phyloP scores from a whole-genome alignment of 1,140 invertebrate species.

The Phthorimaea operculella region DNA sequence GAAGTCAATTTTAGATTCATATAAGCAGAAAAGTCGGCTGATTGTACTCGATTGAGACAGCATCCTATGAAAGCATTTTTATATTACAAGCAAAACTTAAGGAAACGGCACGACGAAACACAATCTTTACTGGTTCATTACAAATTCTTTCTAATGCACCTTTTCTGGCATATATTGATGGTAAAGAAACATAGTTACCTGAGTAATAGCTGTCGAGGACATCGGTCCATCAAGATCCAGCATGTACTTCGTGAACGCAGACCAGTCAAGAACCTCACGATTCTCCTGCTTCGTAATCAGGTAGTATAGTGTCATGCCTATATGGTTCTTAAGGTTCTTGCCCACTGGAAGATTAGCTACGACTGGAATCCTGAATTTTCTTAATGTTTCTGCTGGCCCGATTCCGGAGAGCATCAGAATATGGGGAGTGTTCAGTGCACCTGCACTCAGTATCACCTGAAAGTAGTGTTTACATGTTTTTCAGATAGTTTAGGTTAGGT shows the following conservation, averaged over 20 bases:
- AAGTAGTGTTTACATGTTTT: slow-evolving; percentile 1
- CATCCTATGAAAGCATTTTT: no score
- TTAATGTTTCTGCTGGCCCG: slow-evolving; percentile 69
- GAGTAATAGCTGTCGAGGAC: slow-evolving; percentile 69
- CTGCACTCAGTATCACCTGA: slow-evolving; percentile 75
- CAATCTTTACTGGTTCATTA: no score
- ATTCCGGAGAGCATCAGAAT: slow-evolving; percentile 76
- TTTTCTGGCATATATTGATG: no score
- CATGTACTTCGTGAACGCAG: slow-evolving; percentile 68
- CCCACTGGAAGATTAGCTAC: slow-evolving; percentile 76
- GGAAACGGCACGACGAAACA: no score
- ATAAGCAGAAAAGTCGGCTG: no score
- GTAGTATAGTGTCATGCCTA: slow-evolving; percentile 68
- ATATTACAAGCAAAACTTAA: no score
- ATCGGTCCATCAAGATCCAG: slow-evolving; percentile 68
- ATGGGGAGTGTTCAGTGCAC: slow-evolving; percentile 72
- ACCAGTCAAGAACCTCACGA: slow-evolving; percentile 69
- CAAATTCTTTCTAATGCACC: no score
- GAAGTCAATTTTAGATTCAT: no score
- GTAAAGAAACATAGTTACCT: slow-evolving; percentile 29
- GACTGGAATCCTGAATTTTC: slow-evolving; percentile 70
- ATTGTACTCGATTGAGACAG: no score
- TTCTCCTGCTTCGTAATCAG: slow-evolving; percentile 59
- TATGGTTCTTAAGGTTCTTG: slow-evolving; percentile 76
- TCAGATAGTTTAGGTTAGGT: no score